Evolutionary conservation across 2,113 vertebrate genomes (phyloP).

Genomic region (Miniopterus natalensis): DNA sequence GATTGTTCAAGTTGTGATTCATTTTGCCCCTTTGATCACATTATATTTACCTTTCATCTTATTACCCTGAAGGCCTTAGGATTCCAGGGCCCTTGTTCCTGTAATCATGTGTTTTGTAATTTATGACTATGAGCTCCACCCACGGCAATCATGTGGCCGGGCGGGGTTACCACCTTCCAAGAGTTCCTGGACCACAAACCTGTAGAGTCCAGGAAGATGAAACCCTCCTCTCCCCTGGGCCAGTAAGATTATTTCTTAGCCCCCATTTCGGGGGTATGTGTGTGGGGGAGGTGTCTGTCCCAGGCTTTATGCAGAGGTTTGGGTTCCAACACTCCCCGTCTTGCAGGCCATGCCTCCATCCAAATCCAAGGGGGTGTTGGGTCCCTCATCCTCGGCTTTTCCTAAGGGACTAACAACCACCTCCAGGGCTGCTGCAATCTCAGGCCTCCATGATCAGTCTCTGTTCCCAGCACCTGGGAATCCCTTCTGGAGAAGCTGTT

Average conservation of each 20-base stretch:
- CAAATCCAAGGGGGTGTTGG: no score
- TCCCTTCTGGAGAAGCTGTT: background rate
- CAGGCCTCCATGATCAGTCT: background rate
- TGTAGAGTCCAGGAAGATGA: background rate
- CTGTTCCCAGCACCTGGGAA: background rate
- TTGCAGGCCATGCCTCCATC: background rate
- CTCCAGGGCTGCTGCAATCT: no score
- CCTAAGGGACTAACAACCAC: background rate
- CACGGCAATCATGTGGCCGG: accelerated
- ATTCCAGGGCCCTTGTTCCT: background rate
- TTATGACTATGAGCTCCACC: background rate
- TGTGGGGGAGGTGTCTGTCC: accelerated
- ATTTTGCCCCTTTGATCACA: background rate
- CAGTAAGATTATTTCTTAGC: no score
- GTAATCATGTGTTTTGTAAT: background rate
- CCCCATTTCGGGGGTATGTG: background rate
- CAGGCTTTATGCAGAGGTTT: background rate
- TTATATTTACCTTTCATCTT: background rate
- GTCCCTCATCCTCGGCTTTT: background rate
- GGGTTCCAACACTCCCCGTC: background rate
- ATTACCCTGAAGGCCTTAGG: background rate
- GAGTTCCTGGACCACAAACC: background rate
- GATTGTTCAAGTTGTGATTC: background rate
- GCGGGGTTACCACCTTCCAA: background rate
- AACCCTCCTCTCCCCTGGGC: accelerated